Percentiles rank a stretch among this genome's conserved stretches.
Evolutionary conservation across 2,888 invertebrate genomes (phyloP).

Genomic region (Caradrina kadenii): DNA sequence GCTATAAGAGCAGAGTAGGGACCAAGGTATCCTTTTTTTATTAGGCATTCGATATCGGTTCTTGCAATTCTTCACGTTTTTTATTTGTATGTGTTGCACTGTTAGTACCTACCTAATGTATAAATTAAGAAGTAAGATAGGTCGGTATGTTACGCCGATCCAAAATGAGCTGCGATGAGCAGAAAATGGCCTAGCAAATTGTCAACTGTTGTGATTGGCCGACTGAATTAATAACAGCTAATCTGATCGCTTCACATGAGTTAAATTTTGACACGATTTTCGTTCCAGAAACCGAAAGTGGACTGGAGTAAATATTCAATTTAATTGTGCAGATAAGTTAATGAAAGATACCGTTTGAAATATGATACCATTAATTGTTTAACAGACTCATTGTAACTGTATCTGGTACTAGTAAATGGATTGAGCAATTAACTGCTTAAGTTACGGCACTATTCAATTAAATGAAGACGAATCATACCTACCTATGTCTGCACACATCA

Average conservation of each 20-base stretch:
- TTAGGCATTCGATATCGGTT: neutral
- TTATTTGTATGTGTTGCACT: neutral
- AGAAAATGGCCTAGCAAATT: neutral
- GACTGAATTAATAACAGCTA: neutral
- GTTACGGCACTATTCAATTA: neutral
- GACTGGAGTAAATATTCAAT: constrained; percentile 28
- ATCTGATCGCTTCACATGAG: neutral
- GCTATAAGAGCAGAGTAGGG: constrained; percentile 1
- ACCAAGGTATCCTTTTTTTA: neutral
- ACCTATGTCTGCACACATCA: too few relatives aligned
- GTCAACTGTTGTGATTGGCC: neutral
- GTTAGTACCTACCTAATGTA: too few relatives aligned
- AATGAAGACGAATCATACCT: neutral
- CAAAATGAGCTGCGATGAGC: too few relatives aligned
- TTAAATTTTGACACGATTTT: neutral
- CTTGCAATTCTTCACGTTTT: too few relatives aligned
- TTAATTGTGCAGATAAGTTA: constrained; percentile 28
- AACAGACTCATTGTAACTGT: constrained; percentile 25
- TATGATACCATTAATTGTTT: constrained; percentile 41
- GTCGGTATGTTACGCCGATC: too few relatives aligned
- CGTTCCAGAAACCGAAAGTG: neutral
- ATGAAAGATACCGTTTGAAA: constrained; percentile 41
- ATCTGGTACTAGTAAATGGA: constrained; percentile 6
- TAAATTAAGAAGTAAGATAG: too few relatives aligned
- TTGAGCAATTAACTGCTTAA: constrained; percentile 22